Evolutionary conservation across 2,113 vertebrate genomes (phyloP), one percentile per base, ranked within the genome.

Genomic region (Muntiacus reevesi): DNA sequence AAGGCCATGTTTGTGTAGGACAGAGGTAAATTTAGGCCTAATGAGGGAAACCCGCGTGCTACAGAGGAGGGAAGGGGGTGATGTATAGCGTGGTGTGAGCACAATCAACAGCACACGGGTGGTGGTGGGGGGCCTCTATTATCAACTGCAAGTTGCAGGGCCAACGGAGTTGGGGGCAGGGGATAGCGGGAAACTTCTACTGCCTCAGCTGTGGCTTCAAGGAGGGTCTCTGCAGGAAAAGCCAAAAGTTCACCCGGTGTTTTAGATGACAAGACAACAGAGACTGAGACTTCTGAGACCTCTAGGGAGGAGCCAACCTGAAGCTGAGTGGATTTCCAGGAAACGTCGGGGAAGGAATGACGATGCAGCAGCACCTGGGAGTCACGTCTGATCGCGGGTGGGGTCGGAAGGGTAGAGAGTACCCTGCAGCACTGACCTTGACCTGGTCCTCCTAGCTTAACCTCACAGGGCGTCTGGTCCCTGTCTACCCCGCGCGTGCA

Each of bases 1-100:
- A 97, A 95, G 96, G 94, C 97, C 95, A 59, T 90, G 96, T 98
- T 97, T 98, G 98, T 97, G 95, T 83, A 91, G 98, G 96, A 96
- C 6, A 57, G 97, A 98, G 98, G 98, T 97, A 98, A 98, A 98
- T 98, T 96, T 95, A 97, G 97, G 89, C 97, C 98, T 98, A 98
- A 98, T 98, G 98, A 98, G 97, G 96, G 97, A 97, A 88, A 95
- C 89, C 86, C 0, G 9, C 86, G 96, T 82, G 7, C 82, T 3
- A 91, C 93, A 57, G 97, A 57, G 96, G 95, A 94, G 97, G 96
- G 96, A 94, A 90, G 12, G 81, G 95, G 95, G 50, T 98, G 97
- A 98, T 96, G 78, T 89, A 97, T 43, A 19, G 95, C 57, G 7
- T 9, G 1, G 71, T 8, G 40, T 0, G 0, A 5, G 89, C 71